Conservation (phyloP, 1,140 invertebrate species). For the Ganaspis sp. region DNA sequence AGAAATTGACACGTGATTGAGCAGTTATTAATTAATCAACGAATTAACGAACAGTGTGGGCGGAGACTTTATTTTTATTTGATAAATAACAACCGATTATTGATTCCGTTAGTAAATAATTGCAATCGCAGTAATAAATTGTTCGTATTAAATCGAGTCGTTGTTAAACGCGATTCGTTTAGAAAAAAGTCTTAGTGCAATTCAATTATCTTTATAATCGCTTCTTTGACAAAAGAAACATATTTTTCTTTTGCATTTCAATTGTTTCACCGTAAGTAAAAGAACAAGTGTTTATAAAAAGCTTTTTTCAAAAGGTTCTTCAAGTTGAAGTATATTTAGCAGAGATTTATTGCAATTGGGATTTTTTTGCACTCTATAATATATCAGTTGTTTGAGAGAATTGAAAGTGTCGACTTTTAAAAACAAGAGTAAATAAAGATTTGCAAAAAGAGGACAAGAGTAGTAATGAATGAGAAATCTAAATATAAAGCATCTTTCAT, state of each 20-base stretch:
- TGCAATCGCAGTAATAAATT: no score
- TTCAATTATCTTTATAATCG: no score
- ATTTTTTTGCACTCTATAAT: not conserved
- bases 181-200: no score
- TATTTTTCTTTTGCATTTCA: no score
- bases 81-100: not conserved
- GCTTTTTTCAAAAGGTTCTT: no score
- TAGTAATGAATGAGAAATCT: slow-evolving; percentile 40
- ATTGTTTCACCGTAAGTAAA: no score
- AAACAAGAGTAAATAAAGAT: not conserved
- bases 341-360: no score
- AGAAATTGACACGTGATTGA: not conserved
- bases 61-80: slow-evolving; percentile 1
- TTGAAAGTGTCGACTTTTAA: not conserved
- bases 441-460: not conserved
- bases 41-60: not conserved
- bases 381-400: not conserved
- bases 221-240: no score
- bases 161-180: no score
- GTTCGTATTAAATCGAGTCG: no score
- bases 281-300: no score
- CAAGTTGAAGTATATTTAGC: no score
- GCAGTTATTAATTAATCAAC: not conserved
- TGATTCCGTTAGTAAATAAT: not conserved
- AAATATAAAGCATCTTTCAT: slow-evolving; percentile 38